A percentile compares a stretch with the other conserved stretches of the same genome.
Evolutionary conservation across 2,113 vertebrate species (phyloP).

Genomic region (Dryoscopus gambensis): DNA sequence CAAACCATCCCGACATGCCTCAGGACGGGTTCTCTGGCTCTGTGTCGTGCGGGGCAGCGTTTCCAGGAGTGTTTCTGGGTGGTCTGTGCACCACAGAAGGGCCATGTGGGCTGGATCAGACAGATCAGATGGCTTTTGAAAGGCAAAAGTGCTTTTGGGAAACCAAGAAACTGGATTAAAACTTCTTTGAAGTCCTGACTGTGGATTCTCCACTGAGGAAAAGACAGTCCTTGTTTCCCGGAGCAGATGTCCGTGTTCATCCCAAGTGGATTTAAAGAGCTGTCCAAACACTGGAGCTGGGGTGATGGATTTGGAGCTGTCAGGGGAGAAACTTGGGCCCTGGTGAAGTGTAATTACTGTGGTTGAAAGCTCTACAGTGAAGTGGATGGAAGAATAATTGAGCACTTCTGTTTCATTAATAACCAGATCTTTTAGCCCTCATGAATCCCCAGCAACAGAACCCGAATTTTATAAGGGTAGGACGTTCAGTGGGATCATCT

Average conservation of each 20-base stretch:
- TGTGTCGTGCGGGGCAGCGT: not conserved
- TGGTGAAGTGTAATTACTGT: conserved; percentile 14
- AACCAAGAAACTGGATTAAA: conserved; percentile 34
- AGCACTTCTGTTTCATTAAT: conserved; percentile 64
- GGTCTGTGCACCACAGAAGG: conserved; percentile 24
- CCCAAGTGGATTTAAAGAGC: conserved; percentile 50
- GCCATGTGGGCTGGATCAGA: conserved; percentile 58
- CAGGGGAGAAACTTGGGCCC: conserved; percentile 30
- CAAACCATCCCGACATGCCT: not conserved
- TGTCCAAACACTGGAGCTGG: conserved; percentile 56
- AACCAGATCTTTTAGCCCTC: conserved; percentile 31
- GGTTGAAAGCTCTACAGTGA: conserved; percentile 41
- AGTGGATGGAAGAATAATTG: conserved; percentile 50
- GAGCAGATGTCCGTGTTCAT: conserved; percentile 11
- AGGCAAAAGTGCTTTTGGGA: conserved; percentile 13
- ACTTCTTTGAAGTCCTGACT: conserved; percentile 33
- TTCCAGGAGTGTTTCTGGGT: conserved; percentile 37
- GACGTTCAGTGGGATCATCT: not conserved
- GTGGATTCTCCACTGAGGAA: not conserved
- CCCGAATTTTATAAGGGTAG: not conserved
- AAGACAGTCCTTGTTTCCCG: not conserved
- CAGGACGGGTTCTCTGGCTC: not conserved
- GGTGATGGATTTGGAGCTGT: conserved; percentile 54
- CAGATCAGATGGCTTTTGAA: conserved; percentile 46
- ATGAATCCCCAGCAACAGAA: conserved; percentile 22